Evolutionary conservation across 2,888 invertebrate genomes (phyloP).

Genomic region (Watsonalla binaria): DNA sequence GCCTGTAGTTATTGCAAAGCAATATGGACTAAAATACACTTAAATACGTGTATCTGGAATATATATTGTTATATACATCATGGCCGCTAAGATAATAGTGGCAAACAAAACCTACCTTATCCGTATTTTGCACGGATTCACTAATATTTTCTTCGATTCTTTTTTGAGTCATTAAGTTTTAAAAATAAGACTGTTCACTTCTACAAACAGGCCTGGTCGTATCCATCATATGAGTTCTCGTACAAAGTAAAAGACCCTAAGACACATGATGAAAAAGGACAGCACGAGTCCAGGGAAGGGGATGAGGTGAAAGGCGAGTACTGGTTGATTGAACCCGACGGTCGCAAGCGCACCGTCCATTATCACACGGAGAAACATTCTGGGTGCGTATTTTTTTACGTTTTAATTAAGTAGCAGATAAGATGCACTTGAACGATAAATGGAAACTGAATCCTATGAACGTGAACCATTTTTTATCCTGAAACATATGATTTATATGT

Average conservation of each 20-base stretch:
- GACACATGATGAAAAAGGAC: slow-evolving; percentile 76
- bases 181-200: slow-evolving; percentile 2
- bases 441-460: too few species aligned
- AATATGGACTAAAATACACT: too few species aligned
- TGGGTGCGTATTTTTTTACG: slow-evolving; percentile 46
- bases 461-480: too few species aligned
- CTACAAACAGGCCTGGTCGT: slow-evolving; percentile 52
- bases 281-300: slow-evolving; percentile 69
- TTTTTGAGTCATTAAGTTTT: not conserved
- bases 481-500: not conserved
- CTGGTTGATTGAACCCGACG: slow-evolving; percentile 75
- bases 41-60: too few species aligned
- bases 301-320: slow-evolving; percentile 74
- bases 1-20: too few species aligned
- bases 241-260: slow-evolving; percentile 77
- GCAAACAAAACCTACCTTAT: too few species aligned
- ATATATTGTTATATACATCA: too few species aligned
- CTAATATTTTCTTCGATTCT: too few species aligned
- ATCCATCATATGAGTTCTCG: slow-evolving; percentile 74
- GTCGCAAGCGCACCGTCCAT: slow-evolving; percentile 69
- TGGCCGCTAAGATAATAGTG: too few species aligned
- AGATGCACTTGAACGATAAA: too few species aligned
- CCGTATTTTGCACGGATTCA: too few species aligned
- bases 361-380: slow-evolving; percentile 73
- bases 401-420: too few species aligned